Conservation (phyloP, 1,140 invertebrate genomes). For the Aphaenogaster floridana region DNA sequence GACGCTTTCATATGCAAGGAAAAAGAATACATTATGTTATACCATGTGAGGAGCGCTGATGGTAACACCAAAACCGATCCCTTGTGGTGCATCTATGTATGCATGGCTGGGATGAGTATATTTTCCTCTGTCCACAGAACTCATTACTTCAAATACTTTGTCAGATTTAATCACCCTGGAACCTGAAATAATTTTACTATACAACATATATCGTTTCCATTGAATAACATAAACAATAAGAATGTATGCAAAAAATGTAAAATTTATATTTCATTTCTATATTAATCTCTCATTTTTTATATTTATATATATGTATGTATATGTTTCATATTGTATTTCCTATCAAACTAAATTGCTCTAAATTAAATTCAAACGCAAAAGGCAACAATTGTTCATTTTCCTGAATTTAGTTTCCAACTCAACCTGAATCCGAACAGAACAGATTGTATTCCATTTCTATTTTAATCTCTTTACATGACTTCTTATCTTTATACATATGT, state of each 20-base stretch:
- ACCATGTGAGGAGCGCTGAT: constrained; percentile 99
- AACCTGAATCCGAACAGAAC: too few species aligned
- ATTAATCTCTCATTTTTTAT: too few species aligned
- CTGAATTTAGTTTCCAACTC: too few species aligned
- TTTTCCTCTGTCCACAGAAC: constrained; percentile 93
- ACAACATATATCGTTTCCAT: not conserved
- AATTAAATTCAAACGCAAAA: too few species aligned
- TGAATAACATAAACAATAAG: not conserved
- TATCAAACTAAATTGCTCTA: too few species aligned
- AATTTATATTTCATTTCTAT: too few species aligned
- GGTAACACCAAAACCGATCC: constrained; percentile 96
- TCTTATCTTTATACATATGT: not conserved
- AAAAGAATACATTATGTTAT: constrained; percentile 71
- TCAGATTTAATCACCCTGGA: constrained; percentile 95
- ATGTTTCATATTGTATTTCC: too few species aligned
- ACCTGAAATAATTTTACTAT: constrained; percentile 87
- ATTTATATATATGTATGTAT: too few species aligned
- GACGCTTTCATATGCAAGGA: constrained; percentile 11
- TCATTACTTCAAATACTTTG: constrained; percentile 94
- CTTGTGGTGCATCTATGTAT: constrained; percentile 96
- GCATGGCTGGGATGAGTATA: constrained; percentile 91
- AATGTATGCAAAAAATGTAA: not conserved
- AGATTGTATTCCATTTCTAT: too few species aligned
- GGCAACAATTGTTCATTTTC: too few species aligned
- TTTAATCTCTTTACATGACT: too few species aligned